These are phyloP conservation scores for Catalaphyllia jardinei DNA, from an alignment of 64 coral and sea anemone genomes.

Conservation along the genomic window DNA sequence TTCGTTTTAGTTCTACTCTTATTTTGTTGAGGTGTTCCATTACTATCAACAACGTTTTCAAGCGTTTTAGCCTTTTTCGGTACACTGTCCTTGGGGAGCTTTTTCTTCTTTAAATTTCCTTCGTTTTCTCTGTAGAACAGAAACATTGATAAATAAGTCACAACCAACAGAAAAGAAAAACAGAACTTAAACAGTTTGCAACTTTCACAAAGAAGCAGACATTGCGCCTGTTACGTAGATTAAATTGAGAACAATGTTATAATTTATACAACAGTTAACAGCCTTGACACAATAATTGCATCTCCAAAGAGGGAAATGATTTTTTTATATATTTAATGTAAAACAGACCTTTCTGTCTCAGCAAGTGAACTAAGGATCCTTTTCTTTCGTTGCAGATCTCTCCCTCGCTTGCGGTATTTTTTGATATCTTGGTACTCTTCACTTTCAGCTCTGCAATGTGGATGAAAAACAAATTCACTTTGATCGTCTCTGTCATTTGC, in stretches of 20 bases:
- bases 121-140: background rate
- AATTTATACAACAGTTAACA: too few species aligned
- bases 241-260: too few species aligned
- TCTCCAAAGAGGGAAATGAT: too few species aligned
- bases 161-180: background rate
- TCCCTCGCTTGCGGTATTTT: conserved; percentile 65
- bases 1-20: background rate
- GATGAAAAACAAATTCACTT: background rate
- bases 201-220: background rate
- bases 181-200: background rate
- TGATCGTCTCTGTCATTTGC: background rate
- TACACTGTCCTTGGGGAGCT: background rate
- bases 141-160: background rate
- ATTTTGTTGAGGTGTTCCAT: background rate
- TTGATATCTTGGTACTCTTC: conserved; percentile 86
- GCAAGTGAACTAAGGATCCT: conserved; percentile 66
- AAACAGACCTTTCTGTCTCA: conserved; percentile 17
- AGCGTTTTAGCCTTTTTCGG: background rate
- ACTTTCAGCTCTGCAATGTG: conserved; percentile 52
- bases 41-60: background rate
- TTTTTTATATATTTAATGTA: background rate
- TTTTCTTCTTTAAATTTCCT: conserved; percentile 6
- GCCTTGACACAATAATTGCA: too few species aligned
- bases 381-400: conserved; percentile 64
- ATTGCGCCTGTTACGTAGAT: background rate